Evolutionary conservation across 2,113 vertebrate species (phyloP).

Genomic region (Pachycephala philippinensis): DNA sequence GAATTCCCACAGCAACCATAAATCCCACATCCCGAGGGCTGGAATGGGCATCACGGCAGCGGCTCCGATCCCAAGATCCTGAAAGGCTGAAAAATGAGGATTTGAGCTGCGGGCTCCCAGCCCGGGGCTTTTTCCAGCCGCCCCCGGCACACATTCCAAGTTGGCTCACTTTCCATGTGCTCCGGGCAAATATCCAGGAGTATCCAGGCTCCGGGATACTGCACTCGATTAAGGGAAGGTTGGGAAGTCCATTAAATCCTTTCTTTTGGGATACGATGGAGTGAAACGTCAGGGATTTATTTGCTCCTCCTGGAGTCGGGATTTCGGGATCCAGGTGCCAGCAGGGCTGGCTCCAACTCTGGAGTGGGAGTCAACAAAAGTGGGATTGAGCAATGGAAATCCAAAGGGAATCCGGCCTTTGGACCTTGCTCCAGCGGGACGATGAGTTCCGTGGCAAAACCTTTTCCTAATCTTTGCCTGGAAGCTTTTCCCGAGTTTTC

Average conservation of each 20-base stretch:
- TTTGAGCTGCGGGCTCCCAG: neutral
- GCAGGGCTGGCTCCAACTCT: conserved; percentile 64
- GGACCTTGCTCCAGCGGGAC: neutral
- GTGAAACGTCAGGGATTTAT: conserved; percentile 68
- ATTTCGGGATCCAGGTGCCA: conserved; percentile 65
- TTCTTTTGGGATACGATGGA: conserved; percentile 65
- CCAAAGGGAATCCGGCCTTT: conserved; percentile 61
- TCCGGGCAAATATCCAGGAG: conserved; percentile 20
- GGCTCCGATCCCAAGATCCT: rapidly evolving
- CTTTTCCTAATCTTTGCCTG: conserved; percentile 33
- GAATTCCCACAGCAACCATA: neutral
- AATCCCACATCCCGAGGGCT: rapidly evolving
- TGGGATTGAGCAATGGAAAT: conserved; percentile 56
- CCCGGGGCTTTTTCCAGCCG: neutral
- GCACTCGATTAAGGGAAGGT: conserved; percentile 13
- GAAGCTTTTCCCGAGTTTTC: neutral
- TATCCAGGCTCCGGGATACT: conserved; percentile 37
- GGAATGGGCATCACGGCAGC: rapidly evolving
- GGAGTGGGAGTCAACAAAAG: conserved; percentile 68
- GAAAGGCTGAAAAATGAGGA: neutral
- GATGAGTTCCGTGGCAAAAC: conserved; percentile 25
- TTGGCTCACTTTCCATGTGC: neutral
- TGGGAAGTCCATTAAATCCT: conserved; percentile 75
- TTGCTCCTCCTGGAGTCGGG: conserved; percentile 56
- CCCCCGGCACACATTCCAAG: neutral